phyloP scores from a whole-genome alignment of 2,113 vertebrate genomes.

The Festucalex cinctus region DNA sequence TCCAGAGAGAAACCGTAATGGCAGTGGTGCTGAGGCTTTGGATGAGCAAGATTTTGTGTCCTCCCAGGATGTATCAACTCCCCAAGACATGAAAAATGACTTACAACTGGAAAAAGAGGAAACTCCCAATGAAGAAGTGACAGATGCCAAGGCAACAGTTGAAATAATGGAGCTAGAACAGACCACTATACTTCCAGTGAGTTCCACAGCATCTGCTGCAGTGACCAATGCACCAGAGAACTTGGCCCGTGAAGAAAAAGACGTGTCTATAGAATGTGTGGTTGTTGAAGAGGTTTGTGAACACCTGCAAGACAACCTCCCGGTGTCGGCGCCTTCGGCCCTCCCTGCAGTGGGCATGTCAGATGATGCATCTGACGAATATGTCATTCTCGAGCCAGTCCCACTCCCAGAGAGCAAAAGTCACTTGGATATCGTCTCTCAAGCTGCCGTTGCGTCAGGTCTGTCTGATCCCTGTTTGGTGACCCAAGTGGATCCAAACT shows the following conservation, averaged over 20 bases:
- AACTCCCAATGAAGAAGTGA: no score
- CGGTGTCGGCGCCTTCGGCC: conserved; percentile 3
- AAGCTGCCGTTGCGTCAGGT: conserved; percentile 59
- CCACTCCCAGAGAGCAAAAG: conserved; percentile 39
- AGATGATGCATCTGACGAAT: conserved; percentile 42
- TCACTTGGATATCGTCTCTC: conserved; percentile 59
- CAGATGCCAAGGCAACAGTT: conserved; percentile 13
- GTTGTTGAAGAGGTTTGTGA: conserved; percentile 24
- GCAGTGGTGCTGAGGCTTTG: not conserved
- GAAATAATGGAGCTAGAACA: conserved; percentile 27
- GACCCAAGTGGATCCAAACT: conserved; percentile 24
- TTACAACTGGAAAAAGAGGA: not conserved
- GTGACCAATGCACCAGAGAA: conserved; percentile 27
- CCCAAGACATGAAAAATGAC: not conserved
- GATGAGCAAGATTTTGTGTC: not conserved
- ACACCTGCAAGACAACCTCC: conserved; percentile 27
- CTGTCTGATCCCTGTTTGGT: conserved; percentile 32
- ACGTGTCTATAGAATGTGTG: conserved; percentile 16
- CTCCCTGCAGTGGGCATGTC: conserved; percentile 10
- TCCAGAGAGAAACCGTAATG: not conserved
- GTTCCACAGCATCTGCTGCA: conserved; percentile 4
- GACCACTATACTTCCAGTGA: conserved; percentile 1
- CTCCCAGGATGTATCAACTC: not conserved
- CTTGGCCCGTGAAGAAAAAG: conserved; percentile 8
- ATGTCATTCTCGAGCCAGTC: conserved; percentile 57